Conservation (phyloP, 2,888 invertebrate species). For the Operophtera brumata region DNA sequence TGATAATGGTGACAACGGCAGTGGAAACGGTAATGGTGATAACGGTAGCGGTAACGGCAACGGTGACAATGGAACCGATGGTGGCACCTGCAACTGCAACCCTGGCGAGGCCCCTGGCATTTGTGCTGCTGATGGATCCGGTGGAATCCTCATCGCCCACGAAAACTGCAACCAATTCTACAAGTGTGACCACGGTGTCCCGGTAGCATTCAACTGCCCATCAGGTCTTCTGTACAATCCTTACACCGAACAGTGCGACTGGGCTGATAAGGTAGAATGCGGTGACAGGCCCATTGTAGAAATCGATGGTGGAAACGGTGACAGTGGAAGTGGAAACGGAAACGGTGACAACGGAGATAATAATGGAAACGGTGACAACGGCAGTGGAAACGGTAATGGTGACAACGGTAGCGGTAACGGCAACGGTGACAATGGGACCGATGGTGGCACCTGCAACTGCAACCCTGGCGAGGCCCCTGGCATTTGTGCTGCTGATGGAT, state of each 20-base stretch:
- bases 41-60: conserved; percentile 12
- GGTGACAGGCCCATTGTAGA: conserved; percentile 35
- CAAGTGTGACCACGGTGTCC: conserved; percentile 35
- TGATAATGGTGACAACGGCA: background rate
- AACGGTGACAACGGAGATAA: conserved; percentile 9
- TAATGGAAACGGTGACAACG: conserved; percentile 10
- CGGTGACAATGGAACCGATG: conserved; percentile 14
- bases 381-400: conserved; percentile 4
- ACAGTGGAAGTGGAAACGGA: background rate
- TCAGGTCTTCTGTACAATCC: conserved; percentile 27
- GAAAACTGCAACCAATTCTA: conserved; percentile 50
- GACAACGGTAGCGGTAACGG: background rate
- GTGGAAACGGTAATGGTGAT: no score
- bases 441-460: conserved; percentile 28
- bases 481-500: conserved; percentile 40
- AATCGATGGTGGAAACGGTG: conserved; percentile 17
- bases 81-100: conserved; percentile 30
- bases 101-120: conserved; percentile 36
- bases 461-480: conserved; percentile 32
- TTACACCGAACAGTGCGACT: conserved; percentile 38
- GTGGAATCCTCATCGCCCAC: conserved; percentile 45
- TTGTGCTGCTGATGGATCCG: conserved; percentile 38
- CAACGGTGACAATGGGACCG: conserved; percentile 10
- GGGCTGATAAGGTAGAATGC: conserved; percentile 42
- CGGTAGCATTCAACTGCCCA: conserved; percentile 32